phyloP scores from a whole-genome alignment of 2,888 invertebrate genomes.

The Conomelus anceps region DNA sequence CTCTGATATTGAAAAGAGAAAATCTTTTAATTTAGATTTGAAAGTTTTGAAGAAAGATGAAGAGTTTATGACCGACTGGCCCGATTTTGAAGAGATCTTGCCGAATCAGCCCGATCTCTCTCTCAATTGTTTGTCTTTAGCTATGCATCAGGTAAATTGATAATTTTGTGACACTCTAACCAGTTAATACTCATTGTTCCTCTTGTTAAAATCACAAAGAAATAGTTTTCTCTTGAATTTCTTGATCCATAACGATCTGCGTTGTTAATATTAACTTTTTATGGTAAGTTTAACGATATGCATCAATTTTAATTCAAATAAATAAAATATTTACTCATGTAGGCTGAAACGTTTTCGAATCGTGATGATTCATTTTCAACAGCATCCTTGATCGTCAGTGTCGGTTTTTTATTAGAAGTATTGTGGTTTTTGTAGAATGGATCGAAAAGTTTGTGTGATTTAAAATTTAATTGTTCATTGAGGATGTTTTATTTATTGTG shows the following conservation, averaged over 20 bases:
- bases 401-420: too few species aligned
- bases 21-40: constrained; percentile 53
- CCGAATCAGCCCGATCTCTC: constrained; percentile 58
- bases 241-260: too few species aligned
- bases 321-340: too few species aligned
- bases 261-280: neutral
- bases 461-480: too few species aligned
- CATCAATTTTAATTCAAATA: too few species aligned
- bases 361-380: too few species aligned
- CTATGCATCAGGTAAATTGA: constrained; percentile 64
- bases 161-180: neutral
- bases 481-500: too few species aligned
- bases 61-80: constrained; percentile 54
- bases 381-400: too few species aligned
- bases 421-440: too few species aligned
- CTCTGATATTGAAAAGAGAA: constrained; percentile 52
- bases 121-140: constrained; percentile 64
- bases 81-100: constrained; percentile 57
- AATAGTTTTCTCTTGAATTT: too few species aligned
- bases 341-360: too few species aligned
- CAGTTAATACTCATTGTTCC: neutral
- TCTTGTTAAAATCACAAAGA: constrained; percentile 7
- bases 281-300: neutral
- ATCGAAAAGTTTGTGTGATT: too few species aligned
- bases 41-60: constrained; percentile 50